Percentiles rank a stretch among this genome's conserved stretches.
These are phyloP conservation scores for Drosophila suboccidentalis DNA, from an alignment of 2,888 invertebrate genomes.

Conservation along the genomic window DNA sequence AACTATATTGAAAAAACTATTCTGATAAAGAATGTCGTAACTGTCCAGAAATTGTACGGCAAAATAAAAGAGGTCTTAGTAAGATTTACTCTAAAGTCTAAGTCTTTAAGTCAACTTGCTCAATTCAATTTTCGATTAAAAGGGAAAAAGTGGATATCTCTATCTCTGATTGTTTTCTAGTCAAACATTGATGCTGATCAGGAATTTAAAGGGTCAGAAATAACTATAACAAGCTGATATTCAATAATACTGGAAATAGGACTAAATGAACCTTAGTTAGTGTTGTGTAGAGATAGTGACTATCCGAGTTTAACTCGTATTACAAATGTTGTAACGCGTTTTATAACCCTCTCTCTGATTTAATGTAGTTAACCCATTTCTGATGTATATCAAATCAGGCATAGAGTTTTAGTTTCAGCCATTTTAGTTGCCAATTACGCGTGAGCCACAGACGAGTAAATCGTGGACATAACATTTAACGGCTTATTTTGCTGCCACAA, in stretches of 20 bases:
- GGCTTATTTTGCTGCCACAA: conserved; percentile 52
- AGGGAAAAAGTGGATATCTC: too few relatives aligned
- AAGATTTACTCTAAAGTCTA: not conserved
- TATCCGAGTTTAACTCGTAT: not conserved
- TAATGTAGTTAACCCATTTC: conserved; percentile 9
- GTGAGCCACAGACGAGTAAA: conserved; percentile 53
- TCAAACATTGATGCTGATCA: not conserved
- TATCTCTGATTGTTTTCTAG: not conserved
- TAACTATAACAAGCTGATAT: too few relatives aligned
- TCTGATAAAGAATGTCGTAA: too few relatives aligned
- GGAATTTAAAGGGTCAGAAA: not conserved
- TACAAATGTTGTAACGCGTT: not conserved
- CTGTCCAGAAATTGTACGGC: too few relatives aligned
- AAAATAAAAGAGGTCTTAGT: not conserved
- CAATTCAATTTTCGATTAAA: too few relatives aligned
- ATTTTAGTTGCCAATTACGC: conserved; percentile 66
- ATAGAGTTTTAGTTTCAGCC: conserved; percentile 33
- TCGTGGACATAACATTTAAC: conserved; percentile 67
- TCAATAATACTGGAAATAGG: not conserved
- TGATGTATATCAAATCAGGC: conserved; percentile 24
- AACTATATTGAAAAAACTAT: too few relatives aligned
- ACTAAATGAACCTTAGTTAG: not conserved
- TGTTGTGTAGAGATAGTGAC: not conserved
- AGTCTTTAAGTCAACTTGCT: not conserved
- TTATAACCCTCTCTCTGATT: not conserved